Base-by-base conservation (phyloP, 2,888 invertebrate species). In the Trachelus iudaicus region DNA sequence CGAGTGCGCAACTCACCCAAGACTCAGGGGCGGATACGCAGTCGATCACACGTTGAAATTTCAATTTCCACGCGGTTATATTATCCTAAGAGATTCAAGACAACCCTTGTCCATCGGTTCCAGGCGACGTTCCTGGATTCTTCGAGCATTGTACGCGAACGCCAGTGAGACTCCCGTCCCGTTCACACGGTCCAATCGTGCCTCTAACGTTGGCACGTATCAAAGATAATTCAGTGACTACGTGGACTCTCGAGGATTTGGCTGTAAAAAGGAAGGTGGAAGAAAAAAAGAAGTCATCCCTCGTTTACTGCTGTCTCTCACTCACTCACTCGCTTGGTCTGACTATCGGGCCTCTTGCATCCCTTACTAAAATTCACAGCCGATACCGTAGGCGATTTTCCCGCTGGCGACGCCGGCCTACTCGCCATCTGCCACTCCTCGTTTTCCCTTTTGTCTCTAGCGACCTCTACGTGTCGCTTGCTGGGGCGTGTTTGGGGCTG, bases 401-500 rank as follows among this genome's bases (percentile, higher is more conserved):
- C 23, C 56, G 56, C 56, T 56, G 3, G 56, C 6, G 56, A 56
- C 56, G 23, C 56, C 56, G 56, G 56, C 23, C 23, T 9, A 23
- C 56, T 56, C 56, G 56, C 56, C 56, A 56, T 56, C 56, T 56
- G 56, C 71, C 71, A 71, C 71, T 34, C 71, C 71, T 31, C 71
- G 71, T 33, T 34, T 9, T 69, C 82, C 81, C 82, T 78, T 80
- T 69, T 80, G 79, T 75, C 82, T 80, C 76, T 69, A 73, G 80
- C 83, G 85, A 82, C 84, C 83, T 85, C 85, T 76, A 77, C 73
- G 78, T 83, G 83, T 81, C 83, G 83, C 83, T 82, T 81, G 85
- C 83, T 80, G 83, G 87, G 86, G 86, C 85, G 86, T 85, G 86
- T 85, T 85, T 83, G 83, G 56, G 23, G 76, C 73, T 76, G 79